Evolutionary conservation across 2,797 vertebrate species (phyloP).

Genomic region (Chromis chromis): DNA sequence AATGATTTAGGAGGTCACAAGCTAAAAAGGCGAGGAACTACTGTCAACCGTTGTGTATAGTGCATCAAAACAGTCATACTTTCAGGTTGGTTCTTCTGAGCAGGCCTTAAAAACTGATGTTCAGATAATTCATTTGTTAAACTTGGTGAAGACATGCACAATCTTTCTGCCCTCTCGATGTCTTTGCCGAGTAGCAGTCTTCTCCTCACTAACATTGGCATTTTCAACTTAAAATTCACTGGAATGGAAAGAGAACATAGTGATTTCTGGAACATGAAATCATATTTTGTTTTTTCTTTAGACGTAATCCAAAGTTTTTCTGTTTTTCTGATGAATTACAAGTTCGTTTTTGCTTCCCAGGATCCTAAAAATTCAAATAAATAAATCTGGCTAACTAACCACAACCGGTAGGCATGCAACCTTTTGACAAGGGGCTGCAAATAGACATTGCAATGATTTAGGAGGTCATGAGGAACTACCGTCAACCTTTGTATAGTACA

Average conservation of each 20-base stretch:
- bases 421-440: constrained; percentile 13
- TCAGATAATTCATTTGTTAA: too few species aligned
- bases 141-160: too few species aligned
- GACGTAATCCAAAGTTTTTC: too few species aligned
- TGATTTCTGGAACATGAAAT: too few species aligned
- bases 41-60: neutral
- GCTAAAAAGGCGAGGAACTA: neutral
- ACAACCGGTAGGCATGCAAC: neutral
- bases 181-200: too few species aligned
- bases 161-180: too few species aligned
- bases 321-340: neutral
- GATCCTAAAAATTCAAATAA: neutral
- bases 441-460: constrained; percentile 15
- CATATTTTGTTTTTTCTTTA: too few species aligned
- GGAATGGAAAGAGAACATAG: too few species aligned
- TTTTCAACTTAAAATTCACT: too few species aligned
- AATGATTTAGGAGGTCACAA: constrained; percentile 7
- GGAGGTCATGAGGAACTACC: constrained; percentile 8
- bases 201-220: too few species aligned
- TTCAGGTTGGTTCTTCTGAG: too few species aligned
- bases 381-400: neutral
- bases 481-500: neutral
- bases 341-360: neutral
- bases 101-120: too few species aligned
- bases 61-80: neutral